Percentiles rank a stretch among this genome's conserved stretches.
These are phyloP conservation scores for Forbesichthys papilliferus DNA, from an alignment of 2,113 vertebrate species.

Conservation along the genomic window DNA sequence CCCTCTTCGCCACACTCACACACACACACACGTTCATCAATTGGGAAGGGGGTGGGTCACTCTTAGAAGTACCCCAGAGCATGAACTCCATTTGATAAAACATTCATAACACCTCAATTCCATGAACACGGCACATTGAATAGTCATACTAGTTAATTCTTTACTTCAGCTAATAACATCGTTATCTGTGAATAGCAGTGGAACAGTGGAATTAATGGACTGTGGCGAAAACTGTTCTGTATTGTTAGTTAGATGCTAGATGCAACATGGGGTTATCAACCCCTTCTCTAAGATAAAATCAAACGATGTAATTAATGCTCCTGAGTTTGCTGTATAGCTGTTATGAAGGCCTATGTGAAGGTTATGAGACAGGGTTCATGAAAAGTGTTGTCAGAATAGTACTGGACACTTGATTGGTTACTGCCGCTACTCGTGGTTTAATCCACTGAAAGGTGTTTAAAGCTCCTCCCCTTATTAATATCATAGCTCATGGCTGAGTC, in stretches of 20 bases:
- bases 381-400: no score
- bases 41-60: constrained; percentile 19
- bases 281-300: no score
- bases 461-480: no score
- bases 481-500: no score
- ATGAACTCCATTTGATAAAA: background rate
- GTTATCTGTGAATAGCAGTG: constrained; percentile 3
- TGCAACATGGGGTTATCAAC: no score
- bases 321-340: constrained; percentile 1
- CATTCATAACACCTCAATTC: background rate
- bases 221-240: constrained; percentile 32
- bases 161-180: background rate
- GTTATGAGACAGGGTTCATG: background rate
- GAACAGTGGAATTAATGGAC: constrained; percentile 3
- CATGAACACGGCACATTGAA: background rate
- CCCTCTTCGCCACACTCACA: background rate
- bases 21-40: no score
- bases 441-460: no score
- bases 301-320: constrained; percentile 2
- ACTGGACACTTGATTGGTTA: no score
- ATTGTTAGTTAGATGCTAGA: no score
- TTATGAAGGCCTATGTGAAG: background rate
- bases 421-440: no score
- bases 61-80: constrained; percentile 13
- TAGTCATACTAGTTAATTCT: background rate